Conservation (phyloP, 2,113 vertebrate genomes). For the Clarias macrocephalus region DNA sequence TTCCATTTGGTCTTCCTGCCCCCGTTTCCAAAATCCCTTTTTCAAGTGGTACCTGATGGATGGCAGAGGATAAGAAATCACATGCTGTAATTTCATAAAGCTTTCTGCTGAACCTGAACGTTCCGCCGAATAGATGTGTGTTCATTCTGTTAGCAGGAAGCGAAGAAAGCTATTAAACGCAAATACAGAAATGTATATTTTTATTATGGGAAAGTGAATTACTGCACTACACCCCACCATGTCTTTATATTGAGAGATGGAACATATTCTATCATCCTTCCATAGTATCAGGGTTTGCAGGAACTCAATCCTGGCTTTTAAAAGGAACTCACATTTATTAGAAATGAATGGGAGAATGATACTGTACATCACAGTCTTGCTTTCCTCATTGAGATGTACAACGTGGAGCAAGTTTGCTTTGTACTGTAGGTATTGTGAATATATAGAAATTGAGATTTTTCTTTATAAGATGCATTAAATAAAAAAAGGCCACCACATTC, state of each 20-base stretch:
- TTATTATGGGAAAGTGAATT: not conserved
- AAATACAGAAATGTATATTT: not conserved
- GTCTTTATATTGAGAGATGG: not conserved
- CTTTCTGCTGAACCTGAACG: not conserved
- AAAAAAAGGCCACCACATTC: not conserved
- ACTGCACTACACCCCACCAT: too few relatives aligned
- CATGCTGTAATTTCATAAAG: slow-evolving; percentile 37
- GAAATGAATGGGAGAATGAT: not conserved
- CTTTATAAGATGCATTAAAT: not conserved
- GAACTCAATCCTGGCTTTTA: not conserved
- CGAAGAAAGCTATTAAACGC: not conserved
- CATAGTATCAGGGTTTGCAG: not conserved
- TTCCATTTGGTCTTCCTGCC: slow-evolving; percentile 35
- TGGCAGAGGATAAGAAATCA: slow-evolving; percentile 23
- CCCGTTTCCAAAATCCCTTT: slow-evolving; percentile 12
- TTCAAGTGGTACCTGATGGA: slow-evolving; percentile 4
- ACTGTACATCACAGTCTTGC: not conserved
- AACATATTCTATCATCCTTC: not conserved
- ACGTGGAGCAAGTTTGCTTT: not conserved
- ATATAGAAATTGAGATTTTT: not conserved
- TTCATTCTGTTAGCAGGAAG: slow-evolving; percentile 16
- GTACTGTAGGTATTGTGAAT: not conserved
- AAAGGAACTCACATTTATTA: not conserved
- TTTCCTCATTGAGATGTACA: not conserved
- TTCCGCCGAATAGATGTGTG: slow-evolving; percentile 4